These are phyloP conservation scores for Phylloscopus trochilus DNA, from an alignment of 2,113 vertebrate species.

Conservation along the genomic window DNA sequence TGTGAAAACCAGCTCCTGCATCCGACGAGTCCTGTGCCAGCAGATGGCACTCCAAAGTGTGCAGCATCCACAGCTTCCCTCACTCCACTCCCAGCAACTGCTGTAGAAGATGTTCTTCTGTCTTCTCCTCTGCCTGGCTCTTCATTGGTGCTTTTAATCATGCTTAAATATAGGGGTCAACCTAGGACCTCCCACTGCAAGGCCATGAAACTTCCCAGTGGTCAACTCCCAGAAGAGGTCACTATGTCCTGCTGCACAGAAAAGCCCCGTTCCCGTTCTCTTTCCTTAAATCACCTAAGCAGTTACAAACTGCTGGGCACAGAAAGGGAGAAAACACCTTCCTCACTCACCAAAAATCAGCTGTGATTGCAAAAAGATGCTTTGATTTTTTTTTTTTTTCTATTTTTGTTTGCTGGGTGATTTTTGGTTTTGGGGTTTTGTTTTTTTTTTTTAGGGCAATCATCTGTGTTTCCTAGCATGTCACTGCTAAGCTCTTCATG, in stretches of 20 bases:
- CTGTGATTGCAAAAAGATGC: background rate
- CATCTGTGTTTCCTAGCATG: background rate
- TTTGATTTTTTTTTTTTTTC: background rate
- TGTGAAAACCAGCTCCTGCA: background rate
- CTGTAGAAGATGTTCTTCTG: background rate
- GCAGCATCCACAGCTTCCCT: background rate
- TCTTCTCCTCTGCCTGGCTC: background rate
- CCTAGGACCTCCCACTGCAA: background rate
- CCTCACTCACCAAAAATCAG: background rate
- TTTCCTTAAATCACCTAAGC: background rate
- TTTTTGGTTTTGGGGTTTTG: fast-evolving
- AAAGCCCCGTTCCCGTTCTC: background rate
- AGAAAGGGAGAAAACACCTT: background rate
- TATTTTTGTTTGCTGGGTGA: background rate
- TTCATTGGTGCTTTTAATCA: background rate
- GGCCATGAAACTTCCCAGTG: background rate
- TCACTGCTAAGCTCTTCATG: background rate
- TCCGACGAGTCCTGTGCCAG: background rate
- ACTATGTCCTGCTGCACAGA: background rate
- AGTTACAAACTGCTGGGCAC: background rate
- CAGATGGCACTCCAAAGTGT: slow-evolving; percentile 38
- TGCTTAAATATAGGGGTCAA: background rate
- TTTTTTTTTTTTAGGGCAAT: background rate
- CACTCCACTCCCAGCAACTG: background rate
- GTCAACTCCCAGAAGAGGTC: background rate